Evolutionary conservation across 2,888 invertebrate genomes (phyloP), one percentile per base, ranked within the genome.

Genomic region (Cephus pulcher): DNA sequence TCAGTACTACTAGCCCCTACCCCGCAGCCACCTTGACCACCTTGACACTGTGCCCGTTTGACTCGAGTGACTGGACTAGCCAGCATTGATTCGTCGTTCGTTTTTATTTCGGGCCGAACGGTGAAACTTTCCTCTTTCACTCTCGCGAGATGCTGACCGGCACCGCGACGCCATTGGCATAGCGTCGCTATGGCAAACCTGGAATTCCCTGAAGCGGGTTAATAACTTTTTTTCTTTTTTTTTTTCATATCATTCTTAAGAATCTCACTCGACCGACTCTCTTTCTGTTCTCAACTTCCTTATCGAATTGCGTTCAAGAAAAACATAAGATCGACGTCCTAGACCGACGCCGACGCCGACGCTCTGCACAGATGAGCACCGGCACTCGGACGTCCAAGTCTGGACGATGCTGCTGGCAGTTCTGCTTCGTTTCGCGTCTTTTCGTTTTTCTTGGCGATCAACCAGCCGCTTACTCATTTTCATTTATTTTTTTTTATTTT

Each of bases 21-120:
- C 71, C 35, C 74, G 74, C n/a, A 30, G 74, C 74, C 34, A 32
- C n/a, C 35, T n/a, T n/a, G 74, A 68, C 32, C 84, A 88, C 89
- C 89, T 90, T 90, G 90, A 90, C 89, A 89, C 88, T 89, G 89
- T 88, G 89, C 87, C 88, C 89, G 88, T 89, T 90, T 89, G 83
- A 84, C 84, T 82, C 82, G 83, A 81, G 81, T 84, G 83, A 82
- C 70, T 33, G 70, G 70, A 33, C 33, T 70, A 70, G 32, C 70
- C 4, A 30, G 30, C 75, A 75, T n/a, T 33, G 35, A 71, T 70
- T 34, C 40, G 73, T 71, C 40, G 68, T 76, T 75, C 75, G 34
- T 73, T 74, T 35, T 74, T 71, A 68, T 15, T 68, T 74, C 34
- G 32, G 33, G 70, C 70, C 70, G 70, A 70, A 70, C 30, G 70